Evolutionary conservation across 2,888 invertebrate species (phyloP).

Genomic region (Acronicta psi): DNA sequence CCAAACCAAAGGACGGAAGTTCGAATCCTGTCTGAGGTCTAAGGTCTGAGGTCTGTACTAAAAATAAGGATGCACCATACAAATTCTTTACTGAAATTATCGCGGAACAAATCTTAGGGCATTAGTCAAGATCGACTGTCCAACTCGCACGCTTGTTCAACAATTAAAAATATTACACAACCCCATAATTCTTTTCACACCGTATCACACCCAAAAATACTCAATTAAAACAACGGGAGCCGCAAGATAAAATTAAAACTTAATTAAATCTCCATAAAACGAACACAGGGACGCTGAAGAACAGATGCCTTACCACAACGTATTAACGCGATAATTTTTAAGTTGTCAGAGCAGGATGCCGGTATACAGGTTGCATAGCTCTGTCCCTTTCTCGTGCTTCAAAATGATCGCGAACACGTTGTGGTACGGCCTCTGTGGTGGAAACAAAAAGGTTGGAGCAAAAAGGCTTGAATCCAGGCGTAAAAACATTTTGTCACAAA

Average conservation of each 20-base stretch:
- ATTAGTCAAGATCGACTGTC: conserved; percentile 55
- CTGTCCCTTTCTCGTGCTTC: too few species aligned
- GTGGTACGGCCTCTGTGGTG: conserved; percentile 27
- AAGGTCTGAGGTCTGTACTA: too few species aligned
- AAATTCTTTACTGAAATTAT: conserved; percentile 42
- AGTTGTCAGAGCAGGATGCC: too few species aligned
- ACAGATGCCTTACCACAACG: not conserved
- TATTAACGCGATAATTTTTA: too few species aligned
- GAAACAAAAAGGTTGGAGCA: conserved; percentile 38
- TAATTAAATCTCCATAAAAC: conserved; percentile 85
- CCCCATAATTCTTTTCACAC: conserved; percentile 68
- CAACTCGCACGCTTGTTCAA: conserved; percentile 43
- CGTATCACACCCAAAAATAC: conserved; percentile 69
- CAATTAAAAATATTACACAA: conserved; percentile 65
- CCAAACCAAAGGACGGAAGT: too few species aligned
- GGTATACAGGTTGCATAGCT: too few species aligned
- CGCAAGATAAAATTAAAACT: conserved; percentile 86
- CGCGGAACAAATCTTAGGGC: conserved; percentile 48
- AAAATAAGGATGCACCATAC: conserved; percentile 29
- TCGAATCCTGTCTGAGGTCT: too few species aligned
- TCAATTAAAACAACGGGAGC: conserved; percentile 80
- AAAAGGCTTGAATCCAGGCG: conserved; percentile 62
- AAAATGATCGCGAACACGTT: too few species aligned
- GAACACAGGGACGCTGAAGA: conserved; percentile 37
- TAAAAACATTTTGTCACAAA: conserved; percentile 81